phyloP scores from a whole-genome alignment of 2,888 invertebrate species.

The Machimus atricapillus region DNA sequence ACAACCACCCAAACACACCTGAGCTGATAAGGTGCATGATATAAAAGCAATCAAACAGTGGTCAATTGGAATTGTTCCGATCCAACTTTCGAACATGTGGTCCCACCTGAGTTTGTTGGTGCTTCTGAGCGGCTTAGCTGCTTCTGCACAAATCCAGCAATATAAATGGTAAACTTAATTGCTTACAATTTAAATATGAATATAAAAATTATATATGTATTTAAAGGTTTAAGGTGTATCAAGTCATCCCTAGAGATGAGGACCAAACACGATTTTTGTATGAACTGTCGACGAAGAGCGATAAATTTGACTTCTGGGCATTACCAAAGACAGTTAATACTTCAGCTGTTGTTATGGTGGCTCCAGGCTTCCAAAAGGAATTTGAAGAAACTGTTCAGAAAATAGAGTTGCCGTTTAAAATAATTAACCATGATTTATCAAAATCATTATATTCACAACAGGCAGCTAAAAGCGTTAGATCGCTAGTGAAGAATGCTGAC shows the following conservation, averaged over 20 bases:
- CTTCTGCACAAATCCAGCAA: background rate
- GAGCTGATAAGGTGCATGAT: background rate
- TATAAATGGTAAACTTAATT: constrained; percentile 37
- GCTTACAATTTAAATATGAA: background rate
- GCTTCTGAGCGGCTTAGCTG: background rate
- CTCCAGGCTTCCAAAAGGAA: background rate
- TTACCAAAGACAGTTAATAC: background rate
- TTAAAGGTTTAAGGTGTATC: constrained; percentile 3
- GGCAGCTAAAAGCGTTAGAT: background rate
- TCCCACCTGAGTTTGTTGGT: background rate
- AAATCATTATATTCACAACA: background rate
- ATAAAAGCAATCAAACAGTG: background rate
- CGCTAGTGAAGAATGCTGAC: background rate
- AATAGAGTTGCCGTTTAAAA: background rate
- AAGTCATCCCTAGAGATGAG: background rate
- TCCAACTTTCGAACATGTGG: background rate
- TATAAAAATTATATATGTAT: background rate
- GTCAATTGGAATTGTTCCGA: background rate
- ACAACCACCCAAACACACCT: background rate
- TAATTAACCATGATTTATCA: background rate
- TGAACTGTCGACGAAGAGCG: background rate
- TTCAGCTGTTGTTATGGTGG: background rate
- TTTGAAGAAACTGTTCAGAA: background rate
- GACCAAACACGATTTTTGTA: background rate
- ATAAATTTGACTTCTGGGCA: background rate